Evolutionary conservation across 1,140 invertebrate genomes (phyloP).

Genomic region (Drosophila persimilis): DNA sequence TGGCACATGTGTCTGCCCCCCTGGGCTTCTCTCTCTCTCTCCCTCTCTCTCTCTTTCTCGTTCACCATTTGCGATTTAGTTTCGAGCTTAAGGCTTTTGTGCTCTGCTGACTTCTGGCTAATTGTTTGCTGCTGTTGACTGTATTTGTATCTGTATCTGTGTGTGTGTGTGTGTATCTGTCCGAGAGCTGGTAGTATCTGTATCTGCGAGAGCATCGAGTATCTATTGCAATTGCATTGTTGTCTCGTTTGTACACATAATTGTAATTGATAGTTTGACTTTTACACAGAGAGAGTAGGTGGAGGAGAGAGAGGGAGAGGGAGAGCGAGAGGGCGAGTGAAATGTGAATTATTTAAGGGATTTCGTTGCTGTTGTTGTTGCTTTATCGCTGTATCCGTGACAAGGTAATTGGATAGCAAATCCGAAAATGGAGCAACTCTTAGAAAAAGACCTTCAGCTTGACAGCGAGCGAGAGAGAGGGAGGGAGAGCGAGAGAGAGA

Average conservation of each 20-base stretch:
- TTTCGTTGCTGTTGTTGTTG: conserved; percentile 36
- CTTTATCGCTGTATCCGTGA: conserved; percentile 35
- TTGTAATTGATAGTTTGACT: conserved; percentile 80
- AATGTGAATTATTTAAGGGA: conserved; percentile 69
- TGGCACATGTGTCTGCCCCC: conserved; percentile 36
- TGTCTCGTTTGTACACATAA: conserved; percentile 69
- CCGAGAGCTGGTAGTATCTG: conserved; percentile 18
- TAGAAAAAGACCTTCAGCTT: conserved; percentile 21
- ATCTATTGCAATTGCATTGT: conserved; percentile 44
- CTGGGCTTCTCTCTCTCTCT: conserved; percentile 3
- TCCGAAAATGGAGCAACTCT: conserved; percentile 59
- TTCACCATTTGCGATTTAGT: conserved; percentile 41
- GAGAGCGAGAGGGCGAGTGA: conserved; percentile 2
- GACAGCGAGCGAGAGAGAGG: not conserved
- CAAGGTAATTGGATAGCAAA: conserved; percentile 63
- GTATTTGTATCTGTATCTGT: not conserved
- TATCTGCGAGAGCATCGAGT: conserved; percentile 46
- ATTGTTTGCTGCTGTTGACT: conserved; percentile 58
- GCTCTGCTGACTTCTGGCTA: conserved; percentile 63
- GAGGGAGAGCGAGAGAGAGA: too few species aligned
- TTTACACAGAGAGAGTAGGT: conserved; percentile 21
- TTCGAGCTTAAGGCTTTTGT: conserved; percentile 49
- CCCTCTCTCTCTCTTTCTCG: conserved; percentile 1
- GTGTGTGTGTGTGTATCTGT: conserved; percentile 31
- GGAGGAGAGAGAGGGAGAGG: not conserved